Conservation (phyloP, 2,113 vertebrate genomes). For the Nettapus auritus region DNA sequence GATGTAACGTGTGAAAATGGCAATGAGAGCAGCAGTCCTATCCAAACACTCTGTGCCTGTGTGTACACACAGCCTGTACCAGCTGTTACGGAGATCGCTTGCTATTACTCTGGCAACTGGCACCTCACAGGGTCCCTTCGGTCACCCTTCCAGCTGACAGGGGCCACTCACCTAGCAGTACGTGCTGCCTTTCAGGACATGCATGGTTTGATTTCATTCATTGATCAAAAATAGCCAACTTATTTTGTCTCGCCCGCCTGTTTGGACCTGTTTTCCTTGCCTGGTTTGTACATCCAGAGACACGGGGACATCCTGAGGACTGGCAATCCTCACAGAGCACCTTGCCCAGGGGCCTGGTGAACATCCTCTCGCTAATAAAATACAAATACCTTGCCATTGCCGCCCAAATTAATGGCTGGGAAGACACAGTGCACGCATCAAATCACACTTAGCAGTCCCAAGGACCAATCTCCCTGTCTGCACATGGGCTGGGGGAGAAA, state of each 20-base stretch:
- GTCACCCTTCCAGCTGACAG: neutral
- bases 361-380: neutral
- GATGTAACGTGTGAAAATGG: neutral
- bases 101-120: neutral
- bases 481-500: neutral
- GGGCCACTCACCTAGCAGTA: neutral
- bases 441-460: neutral
- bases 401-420: neutral
- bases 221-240: neutral
- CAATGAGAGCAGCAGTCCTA: neutral
- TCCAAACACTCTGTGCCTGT: neutral
- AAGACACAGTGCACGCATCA: neutral
- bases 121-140: accelerated
- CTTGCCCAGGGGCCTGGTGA: neutral
- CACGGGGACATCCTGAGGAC: neutral
- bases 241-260: neutral
- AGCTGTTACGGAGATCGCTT: neutral
- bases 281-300: neutral
- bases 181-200: neutral
- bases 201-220: neutral
- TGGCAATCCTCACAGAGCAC: neutral
- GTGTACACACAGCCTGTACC: accelerated
- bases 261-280: neutral
- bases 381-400: neutral
- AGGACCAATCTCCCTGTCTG: neutral